Base-by-base conservation (phyloP, 2,888 invertebrate species). In the Clostera curtula region DNA sequence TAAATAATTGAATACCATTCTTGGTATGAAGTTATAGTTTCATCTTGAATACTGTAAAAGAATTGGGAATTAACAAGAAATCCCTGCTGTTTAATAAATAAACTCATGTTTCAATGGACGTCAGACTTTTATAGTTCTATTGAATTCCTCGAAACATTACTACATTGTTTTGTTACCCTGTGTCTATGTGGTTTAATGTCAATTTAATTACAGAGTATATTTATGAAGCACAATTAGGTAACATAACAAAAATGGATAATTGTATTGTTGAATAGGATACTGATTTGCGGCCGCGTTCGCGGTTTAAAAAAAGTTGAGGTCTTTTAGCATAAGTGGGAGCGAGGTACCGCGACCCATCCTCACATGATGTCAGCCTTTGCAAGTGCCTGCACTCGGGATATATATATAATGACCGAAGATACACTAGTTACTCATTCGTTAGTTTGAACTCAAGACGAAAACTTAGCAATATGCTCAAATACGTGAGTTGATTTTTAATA, bases 381-480 rank as follows among this genome's bases (percentile, higher is more conserved):
- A 67, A 69, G 61, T 67, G 66, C 69, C 25, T 70, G 63, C 67
- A 69, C 62, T 58, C 57, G 51, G 67, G 65, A 66, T 69, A 70
- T 65, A 74, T 82, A 83, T 77, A 82, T 74, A 76, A 75, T 65
- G 79, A 63, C 68, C 69, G 66, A 61, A 53, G 65, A 42, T 57
- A 65, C 69, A 71, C 52, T 64, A 69, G 58, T 64, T 69, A 77
- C 66, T 79, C 82, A 83, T 79, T 83, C 83, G 79, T 75, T 74
- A 73, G 68, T 70, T 69, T 74, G 75, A 74, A 71, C 74, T 74
- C 79, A 65, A 65, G 61, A 69, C 66, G 77, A 72, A 69, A 60
- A 74, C 72, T 61, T 56, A 77, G 59, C 76, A 77, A 48, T 69
- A 83, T 83, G 83, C 61, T 80, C 46, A 83, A 77, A 83, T 80